Conservation (phyloP, 2,888 invertebrate genomes). For the Pseudeuparius sepicola region DNA sequence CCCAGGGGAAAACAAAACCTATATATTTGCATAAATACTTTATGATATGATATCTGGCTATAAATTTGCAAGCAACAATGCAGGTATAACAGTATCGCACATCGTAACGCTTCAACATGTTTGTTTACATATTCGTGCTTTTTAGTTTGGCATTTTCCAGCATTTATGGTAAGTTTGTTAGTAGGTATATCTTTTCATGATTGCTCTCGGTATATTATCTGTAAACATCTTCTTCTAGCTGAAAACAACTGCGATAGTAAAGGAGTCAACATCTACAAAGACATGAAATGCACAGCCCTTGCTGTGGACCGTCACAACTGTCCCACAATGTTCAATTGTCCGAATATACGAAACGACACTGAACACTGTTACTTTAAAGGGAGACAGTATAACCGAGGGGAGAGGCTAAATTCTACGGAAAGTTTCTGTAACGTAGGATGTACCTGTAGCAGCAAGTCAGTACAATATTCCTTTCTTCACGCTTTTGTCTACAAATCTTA, state of each 20-base stretch:
- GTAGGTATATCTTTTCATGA: no score
- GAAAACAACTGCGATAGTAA: slow-evolving; percentile 3
- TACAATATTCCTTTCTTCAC: not conserved
- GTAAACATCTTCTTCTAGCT: slow-evolving; percentile 7
- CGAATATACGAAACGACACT: not conserved
- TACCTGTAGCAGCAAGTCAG: not conserved
- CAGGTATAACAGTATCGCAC: no score
- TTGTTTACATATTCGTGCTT: no score
- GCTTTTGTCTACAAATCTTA: no score
- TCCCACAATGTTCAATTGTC: slow-evolving; percentile 1
- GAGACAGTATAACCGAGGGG: not conserved
- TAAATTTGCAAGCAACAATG: no score
- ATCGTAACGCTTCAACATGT: no score
- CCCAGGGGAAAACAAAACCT: no score
- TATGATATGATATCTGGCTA: no score
- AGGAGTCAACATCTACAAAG: slow-evolving; percentile 4
- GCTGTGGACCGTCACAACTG: not conserved
- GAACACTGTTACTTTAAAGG: slow-evolving; percentile 4
- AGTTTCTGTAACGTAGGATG: slow-evolving; percentile 3
- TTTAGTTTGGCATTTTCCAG: no score
- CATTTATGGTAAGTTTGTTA: no score
- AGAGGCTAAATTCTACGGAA: not conserved
- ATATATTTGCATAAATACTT: no score
- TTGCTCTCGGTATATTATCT: no score
- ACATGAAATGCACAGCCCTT: slow-evolving; percentile 2